phyloP scores from a whole-genome alignment of 2,888 invertebrate species.

The Sphecodes monilicornis region DNA sequence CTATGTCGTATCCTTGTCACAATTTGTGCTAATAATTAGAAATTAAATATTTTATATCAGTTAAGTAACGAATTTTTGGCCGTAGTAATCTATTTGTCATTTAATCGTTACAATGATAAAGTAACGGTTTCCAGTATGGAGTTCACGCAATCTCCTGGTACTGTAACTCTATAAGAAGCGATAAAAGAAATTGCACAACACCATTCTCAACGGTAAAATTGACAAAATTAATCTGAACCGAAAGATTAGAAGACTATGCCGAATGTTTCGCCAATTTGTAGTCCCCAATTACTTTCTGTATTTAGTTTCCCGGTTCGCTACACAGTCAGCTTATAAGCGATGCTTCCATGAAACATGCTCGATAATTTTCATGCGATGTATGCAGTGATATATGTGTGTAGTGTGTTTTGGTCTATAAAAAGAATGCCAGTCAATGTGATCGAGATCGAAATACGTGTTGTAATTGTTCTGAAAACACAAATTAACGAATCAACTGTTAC shows the following conservation, averaged over 20 bases:
- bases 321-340: conserved; percentile 61
- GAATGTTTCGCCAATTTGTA: background rate
- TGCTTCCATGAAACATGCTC: conserved; percentile 61
- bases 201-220: background rate
- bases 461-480: background rate
- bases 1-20: no score
- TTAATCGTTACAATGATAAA: background rate
- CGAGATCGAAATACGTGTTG: background rate
- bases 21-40: no score
- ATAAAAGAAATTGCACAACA: conserved; percentile 19
- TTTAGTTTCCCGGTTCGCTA: conserved; percentile 45
- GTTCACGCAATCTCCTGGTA: background rate
- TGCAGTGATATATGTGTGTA: conserved; percentile 31
- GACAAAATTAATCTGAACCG: background rate
- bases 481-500: background rate
- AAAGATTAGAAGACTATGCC: background rate
- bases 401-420: conserved; percentile 28
- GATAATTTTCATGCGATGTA: conserved; percentile 56
- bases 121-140: background rate
- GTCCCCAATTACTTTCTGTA: background rate
- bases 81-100: no score
- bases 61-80: no score
- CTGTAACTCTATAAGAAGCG: background rate
- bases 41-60: no score
- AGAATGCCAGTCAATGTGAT: conserved; percentile 22